Percentiles rank a stretch among this genome's conserved stretches.
phyloP scores from a whole-genome alignment of 2,113 vertebrate genomes.

The Numida meleagris region DNA sequence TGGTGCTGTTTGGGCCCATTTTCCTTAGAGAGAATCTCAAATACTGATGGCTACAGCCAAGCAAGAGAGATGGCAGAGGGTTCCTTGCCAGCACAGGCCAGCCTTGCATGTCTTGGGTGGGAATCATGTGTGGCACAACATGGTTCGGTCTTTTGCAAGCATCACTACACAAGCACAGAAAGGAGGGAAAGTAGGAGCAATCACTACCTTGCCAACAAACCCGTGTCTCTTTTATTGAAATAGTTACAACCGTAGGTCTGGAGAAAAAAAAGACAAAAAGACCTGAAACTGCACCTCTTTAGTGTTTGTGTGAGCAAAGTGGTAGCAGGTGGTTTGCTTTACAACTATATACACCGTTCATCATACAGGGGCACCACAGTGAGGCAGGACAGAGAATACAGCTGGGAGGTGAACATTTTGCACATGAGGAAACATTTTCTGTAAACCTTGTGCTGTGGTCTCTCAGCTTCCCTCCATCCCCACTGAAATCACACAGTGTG shows the following conservation, averaged over 20 bases:
- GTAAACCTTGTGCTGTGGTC: neutral
- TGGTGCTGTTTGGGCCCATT: neutral
- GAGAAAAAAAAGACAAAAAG: neutral
- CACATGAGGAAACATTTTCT: neutral
- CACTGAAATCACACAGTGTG: neutral
- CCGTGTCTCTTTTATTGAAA: conserved; percentile 63
- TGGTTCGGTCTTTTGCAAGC: rapidly evolving
- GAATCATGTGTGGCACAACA: neutral
- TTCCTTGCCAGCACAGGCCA: rapidly evolving
- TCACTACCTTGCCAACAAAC: neutral
- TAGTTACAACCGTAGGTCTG: conserved; percentile 55
- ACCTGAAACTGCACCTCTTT: neutral
- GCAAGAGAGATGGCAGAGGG: neutral
- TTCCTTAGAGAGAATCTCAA: too few relatives aligned
- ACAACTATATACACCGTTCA: conserved; percentile 5
- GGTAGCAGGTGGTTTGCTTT: neutral
- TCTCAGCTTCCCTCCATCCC: neutral
- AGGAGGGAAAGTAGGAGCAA: neutral
- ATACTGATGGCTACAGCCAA: neutral
- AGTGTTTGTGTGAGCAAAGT: neutral
- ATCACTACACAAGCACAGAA: too few relatives aligned
- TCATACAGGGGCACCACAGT: neutral
- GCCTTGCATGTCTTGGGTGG: neutral
- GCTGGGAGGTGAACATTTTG: neutral
- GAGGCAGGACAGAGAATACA: neutral